These are phyloP conservation scores for Adelphocoris suturalis DNA, from an alignment of 2,888 invertebrate species.

Conservation along the genomic window DNA sequence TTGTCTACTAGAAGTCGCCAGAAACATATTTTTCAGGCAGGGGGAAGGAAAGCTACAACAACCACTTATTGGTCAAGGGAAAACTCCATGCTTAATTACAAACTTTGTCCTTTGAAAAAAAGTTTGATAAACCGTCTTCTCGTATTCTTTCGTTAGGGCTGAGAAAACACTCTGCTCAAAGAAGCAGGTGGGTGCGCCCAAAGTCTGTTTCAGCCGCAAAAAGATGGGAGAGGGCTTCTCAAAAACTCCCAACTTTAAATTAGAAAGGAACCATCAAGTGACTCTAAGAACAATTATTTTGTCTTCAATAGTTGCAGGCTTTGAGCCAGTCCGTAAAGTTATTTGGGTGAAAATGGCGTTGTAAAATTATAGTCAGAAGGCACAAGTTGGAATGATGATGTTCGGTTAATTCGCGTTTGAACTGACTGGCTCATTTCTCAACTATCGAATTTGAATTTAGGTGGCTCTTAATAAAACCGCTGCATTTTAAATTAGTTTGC, in stretches of 20 bases:
- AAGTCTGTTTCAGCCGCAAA: constrained; percentile 1
- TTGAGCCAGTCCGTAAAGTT: background rate
- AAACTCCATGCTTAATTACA: background rate
- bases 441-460: too few species aligned
- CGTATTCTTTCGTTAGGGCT: constrained; percentile 27
- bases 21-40: too few species aligned
- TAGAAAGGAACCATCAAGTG: constrained; percentile 23
- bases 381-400: too few species aligned
- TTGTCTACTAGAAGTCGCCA: too few species aligned
- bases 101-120: constrained; percentile 1
- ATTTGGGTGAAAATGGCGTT: background rate
- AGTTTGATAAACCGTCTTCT: background rate
- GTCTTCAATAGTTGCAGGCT: background rate
- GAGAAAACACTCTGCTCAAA: background rate
- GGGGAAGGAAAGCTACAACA: background rate
- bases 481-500: too few species aligned
- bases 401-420: too few species aligned
- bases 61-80: background rate
- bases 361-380: background rate
- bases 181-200: background rate
- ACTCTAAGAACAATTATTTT: constrained; percentile 32
- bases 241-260: constrained; percentile 33
- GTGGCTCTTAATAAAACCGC: too few species aligned
- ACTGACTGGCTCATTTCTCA: too few species aligned
- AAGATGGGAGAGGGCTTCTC: background rate